phyloP scores from a whole-genome alignment of 2,888 invertebrate genomes.

The Apamea monoglypha region DNA sequence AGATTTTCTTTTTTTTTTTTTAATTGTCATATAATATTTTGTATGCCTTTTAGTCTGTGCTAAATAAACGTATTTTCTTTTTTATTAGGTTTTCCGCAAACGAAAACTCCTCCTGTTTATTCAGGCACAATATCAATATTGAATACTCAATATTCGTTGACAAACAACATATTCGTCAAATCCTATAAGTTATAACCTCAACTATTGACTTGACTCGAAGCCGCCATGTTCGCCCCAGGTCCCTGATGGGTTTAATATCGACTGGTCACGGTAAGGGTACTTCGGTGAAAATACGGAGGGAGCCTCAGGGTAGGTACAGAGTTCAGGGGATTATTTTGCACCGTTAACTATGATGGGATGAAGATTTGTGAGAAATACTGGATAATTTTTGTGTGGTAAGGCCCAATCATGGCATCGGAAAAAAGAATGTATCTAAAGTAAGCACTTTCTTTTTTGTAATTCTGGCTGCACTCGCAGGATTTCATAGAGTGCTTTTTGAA shows the following conservation, averaged over 20 bases:
- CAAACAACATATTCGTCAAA: conserved; percentile 32
- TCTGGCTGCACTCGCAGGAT: no score
- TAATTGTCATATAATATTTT: no score
- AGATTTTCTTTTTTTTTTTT: no score
- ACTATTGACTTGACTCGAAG: conserved; percentile 34
- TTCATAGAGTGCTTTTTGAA: neutral
- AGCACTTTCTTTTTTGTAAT: neutral
- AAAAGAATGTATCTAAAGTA: neutral
- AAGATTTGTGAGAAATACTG: neutral
- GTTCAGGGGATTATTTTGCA: conserved; percentile 42
- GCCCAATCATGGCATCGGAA: neutral
- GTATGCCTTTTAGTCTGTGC: neutral
- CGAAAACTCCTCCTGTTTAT: conserved; percentile 7
- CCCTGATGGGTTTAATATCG: conserved; percentile 41
- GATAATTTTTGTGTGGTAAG: neutral
- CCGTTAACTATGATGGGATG: conserved; percentile 20
- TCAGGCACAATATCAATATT: conserved; percentile 25
- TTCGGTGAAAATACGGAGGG: conserved; percentile 44
- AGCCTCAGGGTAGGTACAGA: conserved; percentile 44
- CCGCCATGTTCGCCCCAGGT: conserved; percentile 12
- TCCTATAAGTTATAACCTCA: conserved; percentile 20
- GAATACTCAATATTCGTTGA: conserved; percentile 22
- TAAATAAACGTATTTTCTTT: neutral
- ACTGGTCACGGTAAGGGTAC: conserved; percentile 22
- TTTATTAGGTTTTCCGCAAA: neutral